phyloP scores from a whole-genome alignment of 1,140 invertebrate species.

The Lycorma delicatula region DNA sequence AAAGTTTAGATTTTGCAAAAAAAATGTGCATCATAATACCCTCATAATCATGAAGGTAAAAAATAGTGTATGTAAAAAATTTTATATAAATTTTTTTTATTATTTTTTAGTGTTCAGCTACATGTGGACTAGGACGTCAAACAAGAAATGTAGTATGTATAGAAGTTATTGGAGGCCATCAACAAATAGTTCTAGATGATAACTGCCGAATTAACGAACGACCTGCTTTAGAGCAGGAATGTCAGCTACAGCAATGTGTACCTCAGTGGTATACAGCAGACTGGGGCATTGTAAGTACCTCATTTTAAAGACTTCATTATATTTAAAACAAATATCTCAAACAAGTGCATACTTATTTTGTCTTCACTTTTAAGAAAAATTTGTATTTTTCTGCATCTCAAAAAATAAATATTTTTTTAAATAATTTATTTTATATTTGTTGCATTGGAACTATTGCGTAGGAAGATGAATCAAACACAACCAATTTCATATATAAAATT shows the following conservation, averaged over 20 bases:
- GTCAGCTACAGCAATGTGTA: slow-evolving; percentile 39
- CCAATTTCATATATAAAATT: too few relatives aligned
- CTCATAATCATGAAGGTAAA: too few relatives aligned
- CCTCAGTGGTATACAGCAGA: slow-evolving; percentile 52
- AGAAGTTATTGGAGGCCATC: slow-evolving; percentile 32
- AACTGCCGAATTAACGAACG: slow-evolving; percentile 33
- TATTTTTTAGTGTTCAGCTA: slow-evolving; percentile 47
- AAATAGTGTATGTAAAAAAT: too few relatives aligned
- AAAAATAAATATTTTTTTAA: too few relatives aligned
- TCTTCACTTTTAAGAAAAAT: neutral
- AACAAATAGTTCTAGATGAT: slow-evolving; percentile 25
- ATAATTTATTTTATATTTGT: neutral
- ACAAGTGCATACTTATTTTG: neutral
- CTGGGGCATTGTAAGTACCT: slow-evolving; percentile 44
- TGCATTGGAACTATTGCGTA: too few relatives aligned
- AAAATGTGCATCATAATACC: too few relatives aligned
- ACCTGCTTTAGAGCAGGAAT: slow-evolving; percentile 34
- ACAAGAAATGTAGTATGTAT: slow-evolving; percentile 51
- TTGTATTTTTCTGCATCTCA: too few relatives aligned
- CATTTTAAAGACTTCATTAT: neutral
- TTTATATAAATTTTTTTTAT: slow-evolving; percentile 25
- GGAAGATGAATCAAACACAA: too few relatives aligned
- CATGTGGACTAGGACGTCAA: slow-evolving; percentile 52
- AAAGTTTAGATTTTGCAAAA: too few relatives aligned
- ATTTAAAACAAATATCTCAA: neutral